A percentile compares a stretch with the other conserved stretches of the same genome.
Evolutionary conservation across 1,140 invertebrate species (phyloP).

Genomic region (Aphaenogaster ashmeadi): DNA sequence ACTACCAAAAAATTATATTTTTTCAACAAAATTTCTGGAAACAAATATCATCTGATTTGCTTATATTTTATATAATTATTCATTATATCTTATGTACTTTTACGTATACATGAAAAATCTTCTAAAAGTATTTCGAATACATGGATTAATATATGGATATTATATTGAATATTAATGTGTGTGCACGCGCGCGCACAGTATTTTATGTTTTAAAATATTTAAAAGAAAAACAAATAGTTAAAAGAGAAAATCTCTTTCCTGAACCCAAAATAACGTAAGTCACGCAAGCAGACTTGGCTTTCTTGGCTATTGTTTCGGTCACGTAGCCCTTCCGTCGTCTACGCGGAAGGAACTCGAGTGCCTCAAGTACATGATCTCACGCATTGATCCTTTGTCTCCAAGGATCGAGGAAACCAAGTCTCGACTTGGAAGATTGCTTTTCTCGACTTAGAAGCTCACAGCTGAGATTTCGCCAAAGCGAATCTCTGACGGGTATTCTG

Average conservation of each 20-base stretch:
- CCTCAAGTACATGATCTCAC: slow-evolving; percentile 55
- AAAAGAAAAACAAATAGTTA: background rate
- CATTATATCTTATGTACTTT: background rate
- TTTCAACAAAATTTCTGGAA: background rate
- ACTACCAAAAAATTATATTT: background rate
- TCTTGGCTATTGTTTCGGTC: slow-evolving; percentile 71
- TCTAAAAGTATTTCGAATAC: background rate
- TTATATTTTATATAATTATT: background rate
- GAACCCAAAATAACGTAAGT: slow-evolving; percentile 51
- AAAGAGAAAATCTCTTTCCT: background rate
- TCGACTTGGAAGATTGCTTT: slow-evolving; percentile 31
- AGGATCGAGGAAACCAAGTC: slow-evolving; percentile 55
- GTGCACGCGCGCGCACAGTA: too few species aligned
- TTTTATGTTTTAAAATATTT: too few species aligned
- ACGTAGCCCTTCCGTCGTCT: slow-evolving; percentile 58
- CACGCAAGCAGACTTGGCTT: background rate
- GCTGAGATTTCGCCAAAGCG: slow-evolving; percentile 7
- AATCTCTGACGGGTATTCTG: slow-evolving; percentile 40
- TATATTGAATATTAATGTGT: too few species aligned
- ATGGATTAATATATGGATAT: too few species aligned
- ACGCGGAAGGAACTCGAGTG: slow-evolving; percentile 47
- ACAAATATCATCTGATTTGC: background rate
- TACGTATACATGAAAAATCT: background rate
- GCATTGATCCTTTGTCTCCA: slow-evolving; percentile 60
- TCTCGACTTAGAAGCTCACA: background rate